Percentiles rank a stretch among this genome's conserved stretches.
Conservation (phyloP, 1,140 invertebrate genomes). For the Drosophila kanapiae region DNA sequence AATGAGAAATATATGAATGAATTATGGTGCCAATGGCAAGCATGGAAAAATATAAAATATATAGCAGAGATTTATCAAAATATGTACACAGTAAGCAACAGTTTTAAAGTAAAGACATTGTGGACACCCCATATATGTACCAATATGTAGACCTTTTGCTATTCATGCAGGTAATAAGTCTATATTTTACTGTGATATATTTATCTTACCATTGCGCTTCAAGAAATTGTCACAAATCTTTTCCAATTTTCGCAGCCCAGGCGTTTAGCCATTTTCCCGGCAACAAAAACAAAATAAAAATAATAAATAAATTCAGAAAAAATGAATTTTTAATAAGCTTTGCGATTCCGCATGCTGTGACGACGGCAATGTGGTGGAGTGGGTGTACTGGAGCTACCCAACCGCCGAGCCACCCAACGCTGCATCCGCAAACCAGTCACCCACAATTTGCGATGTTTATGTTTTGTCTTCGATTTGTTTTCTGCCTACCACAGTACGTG, state of each 20-base stretch:
- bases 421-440: slow-evolving; percentile 6
- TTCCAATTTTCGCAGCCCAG: slow-evolving; percentile 14
- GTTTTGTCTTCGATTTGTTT: slow-evolving; percentile 80
- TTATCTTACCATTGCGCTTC: not conserved
- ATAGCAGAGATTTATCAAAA: not conserved
- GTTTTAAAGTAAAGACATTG: not conserved
- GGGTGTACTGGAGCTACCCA: slow-evolving; percentile 36
- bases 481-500: slow-evolving; percentile 61
- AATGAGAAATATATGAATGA: not conserved
- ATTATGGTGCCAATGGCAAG: not conserved
- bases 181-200: slow-evolving; percentile 1
- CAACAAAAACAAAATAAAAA: not conserved
- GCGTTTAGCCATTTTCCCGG: slow-evolving; percentile 1
- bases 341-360: slow-evolving; percentile 57
- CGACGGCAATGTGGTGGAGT: slow-evolving; percentile 31
- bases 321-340: slow-evolving; percentile 50
- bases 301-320: slow-evolving; percentile 4
- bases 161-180: slow-evolving; percentile 17
- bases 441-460: slow-evolving; percentile 55
- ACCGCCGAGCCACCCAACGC: not conserved
- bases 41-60: too few species aligned
- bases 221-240: slow-evolving; percentile 36
- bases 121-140: not conserved
- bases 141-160: slow-evolving; percentile 5
- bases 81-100: too few species aligned